Conservation (phyloP, 2,797 vertebrate species). For the Champsocephalus gunnari region DNA sequence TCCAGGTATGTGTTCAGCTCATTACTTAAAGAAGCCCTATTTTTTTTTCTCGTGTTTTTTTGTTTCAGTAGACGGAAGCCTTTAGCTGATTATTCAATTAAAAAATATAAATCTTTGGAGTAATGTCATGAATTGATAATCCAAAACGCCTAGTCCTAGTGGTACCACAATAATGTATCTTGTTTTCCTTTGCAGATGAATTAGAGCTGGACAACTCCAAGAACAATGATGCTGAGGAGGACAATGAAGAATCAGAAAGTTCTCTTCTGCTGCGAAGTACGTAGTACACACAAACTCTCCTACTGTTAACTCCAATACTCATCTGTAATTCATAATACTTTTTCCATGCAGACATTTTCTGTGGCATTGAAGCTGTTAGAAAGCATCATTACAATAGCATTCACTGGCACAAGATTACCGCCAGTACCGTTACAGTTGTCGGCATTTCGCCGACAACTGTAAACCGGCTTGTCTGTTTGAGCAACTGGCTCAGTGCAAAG, state of each 20-base stretch:
- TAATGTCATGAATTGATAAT: not conserved
- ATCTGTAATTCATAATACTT: not conserved
- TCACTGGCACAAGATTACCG: not conserved
- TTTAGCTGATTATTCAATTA: not conserved
- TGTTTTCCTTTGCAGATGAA: slow-evolving; percentile 36
- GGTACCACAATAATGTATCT: not conserved
- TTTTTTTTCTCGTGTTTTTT: not conserved
- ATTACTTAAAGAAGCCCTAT: too few relatives aligned
- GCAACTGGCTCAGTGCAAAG: too few relatives aligned
- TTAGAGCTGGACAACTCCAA: slow-evolving; percentile 9
- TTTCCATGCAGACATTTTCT: slow-evolving; percentile 8
- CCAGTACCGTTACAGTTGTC: too few relatives aligned
- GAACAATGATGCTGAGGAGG: not conserved
- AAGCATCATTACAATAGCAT: not conserved
- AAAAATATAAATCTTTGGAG: not conserved
- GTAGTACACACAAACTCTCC: slow-evolving; percentile 1
- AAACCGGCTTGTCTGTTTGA: too few relatives aligned
- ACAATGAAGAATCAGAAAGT: slow-evolving; percentile 8
- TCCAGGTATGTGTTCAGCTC: slow-evolving; percentile 45
- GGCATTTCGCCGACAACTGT: too few relatives aligned
- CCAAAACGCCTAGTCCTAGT: not conserved
- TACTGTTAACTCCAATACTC: not conserved
- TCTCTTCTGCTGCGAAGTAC: slow-evolving; percentile 28
- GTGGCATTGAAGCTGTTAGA: not conserved
- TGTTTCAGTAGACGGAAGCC: not conserved